Conservation (phyloP, 1,140 invertebrate genomes). For the Stegodyphus dumicola region DNA sequence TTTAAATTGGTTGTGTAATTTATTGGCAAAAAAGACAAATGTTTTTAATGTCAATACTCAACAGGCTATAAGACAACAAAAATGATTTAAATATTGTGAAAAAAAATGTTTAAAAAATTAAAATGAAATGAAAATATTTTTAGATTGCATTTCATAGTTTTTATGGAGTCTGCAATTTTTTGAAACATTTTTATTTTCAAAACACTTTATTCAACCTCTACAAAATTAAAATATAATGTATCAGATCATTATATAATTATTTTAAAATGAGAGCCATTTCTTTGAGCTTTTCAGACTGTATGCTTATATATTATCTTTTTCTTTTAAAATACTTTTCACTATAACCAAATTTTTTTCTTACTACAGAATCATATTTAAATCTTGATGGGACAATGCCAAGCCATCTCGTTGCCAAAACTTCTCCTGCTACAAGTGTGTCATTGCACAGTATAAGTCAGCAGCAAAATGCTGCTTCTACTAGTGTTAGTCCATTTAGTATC, state of each 20-base stretch:
- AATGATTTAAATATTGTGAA: no score
- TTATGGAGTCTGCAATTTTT: no score
- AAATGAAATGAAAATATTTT: no score
- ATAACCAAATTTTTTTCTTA: background rate
- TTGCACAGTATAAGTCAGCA: background rate
- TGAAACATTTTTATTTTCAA: no score
- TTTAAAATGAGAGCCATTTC: background rate
- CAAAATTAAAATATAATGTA: background rate
- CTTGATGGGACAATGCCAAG: conserved; percentile 36
- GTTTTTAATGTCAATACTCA: no score
- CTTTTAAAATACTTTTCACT: background rate
- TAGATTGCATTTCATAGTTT: no score
- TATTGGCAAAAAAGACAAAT: no score
- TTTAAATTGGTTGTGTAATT: no score
- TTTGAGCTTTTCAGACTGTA: background rate
- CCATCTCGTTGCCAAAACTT: conserved; percentile 26
- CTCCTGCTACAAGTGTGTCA: background rate
- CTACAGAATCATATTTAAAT: background rate
- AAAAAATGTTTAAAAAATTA: no score
- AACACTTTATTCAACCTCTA: no score
- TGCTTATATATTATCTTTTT: background rate
- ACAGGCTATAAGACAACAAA: no score
- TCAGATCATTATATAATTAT: background rate
- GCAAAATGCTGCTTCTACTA: conserved; percentile 9
- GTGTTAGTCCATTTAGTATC: conserved; percentile 46